Evolutionary conservation across 2,113 vertebrate genomes (phyloP).

Genomic region (Ahaetulla prasina): DNA sequence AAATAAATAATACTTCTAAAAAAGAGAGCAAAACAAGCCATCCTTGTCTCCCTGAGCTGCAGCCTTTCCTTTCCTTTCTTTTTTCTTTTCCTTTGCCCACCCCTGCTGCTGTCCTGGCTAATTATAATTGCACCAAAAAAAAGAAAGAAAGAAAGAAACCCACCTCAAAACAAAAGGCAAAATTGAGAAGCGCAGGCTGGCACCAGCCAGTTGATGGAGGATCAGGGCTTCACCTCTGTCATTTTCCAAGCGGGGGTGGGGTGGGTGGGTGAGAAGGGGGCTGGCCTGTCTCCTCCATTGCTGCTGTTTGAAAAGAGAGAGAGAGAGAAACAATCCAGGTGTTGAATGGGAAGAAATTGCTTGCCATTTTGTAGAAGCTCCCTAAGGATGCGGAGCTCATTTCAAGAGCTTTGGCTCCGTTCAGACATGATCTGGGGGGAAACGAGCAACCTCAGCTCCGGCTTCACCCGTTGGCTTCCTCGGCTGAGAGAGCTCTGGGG

Average conservation of each 20-base stretch:
- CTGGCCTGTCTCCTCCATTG: background rate
- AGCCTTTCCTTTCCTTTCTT: background rate
- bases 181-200: conserved; percentile 26
- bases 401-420: background rate
- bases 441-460: too few species aligned
- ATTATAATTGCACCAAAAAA: conserved; percentile 45
- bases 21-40: background rate
- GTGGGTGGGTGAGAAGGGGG: background rate
- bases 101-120: conserved; percentile 34
- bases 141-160: conserved; percentile 57
- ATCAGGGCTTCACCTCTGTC: conserved; percentile 51
- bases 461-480: background rate
- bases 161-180: conserved; percentile 27
- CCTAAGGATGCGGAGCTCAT: background rate
- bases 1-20: background rate
- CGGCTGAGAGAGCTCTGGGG: background rate
- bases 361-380: background rate
- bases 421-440: background rate
- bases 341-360: background rate
- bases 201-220: conserved; percentile 41
- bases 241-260: conserved; percentile 41
- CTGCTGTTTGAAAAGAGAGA: background rate
- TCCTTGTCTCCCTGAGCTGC: conserved; percentile 20
- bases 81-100: conserved; percentile 15
- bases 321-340: background rate